These are phyloP conservation scores for Penelope pileata DNA, from an alignment of 2,113 vertebrate species.

Conservation along the genomic window DNA sequence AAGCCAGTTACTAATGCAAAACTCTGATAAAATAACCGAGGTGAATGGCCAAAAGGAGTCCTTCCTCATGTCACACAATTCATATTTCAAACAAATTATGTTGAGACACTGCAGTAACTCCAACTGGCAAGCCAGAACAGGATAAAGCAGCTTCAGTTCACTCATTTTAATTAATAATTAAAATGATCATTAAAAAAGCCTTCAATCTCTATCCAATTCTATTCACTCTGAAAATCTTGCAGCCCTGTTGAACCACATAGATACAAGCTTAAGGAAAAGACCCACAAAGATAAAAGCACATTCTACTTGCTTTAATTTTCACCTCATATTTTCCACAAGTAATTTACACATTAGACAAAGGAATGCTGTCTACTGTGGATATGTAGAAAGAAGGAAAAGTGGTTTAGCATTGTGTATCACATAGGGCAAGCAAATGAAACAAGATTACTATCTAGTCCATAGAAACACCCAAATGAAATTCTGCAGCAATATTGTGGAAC, in stretches of 20 bases:
- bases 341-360: neutral
- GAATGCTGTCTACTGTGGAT: neutral
- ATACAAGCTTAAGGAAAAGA: neutral
- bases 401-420: neutral
- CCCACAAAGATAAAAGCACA: neutral
- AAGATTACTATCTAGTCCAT: neutral
- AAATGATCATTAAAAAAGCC: neutral
- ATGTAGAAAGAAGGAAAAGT: conserved; percentile 14
- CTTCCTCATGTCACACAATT: neutral
- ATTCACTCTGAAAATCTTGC: neutral
- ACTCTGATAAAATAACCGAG: neutral
- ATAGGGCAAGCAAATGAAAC: conserved; percentile 32
- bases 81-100: neutral
- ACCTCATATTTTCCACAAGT: neutral
- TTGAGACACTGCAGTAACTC: conserved; percentile 1
- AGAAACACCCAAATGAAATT: conserved; percentile 23
- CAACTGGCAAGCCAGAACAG: neutral
- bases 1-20: neutral
- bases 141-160: neutral
- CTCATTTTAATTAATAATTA: conserved; percentile 17
- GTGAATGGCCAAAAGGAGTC: neutral
- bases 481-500: neutral
- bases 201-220: neutral
- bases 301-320: conserved; percentile 1
- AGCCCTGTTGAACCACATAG: neutral